Conservation (phyloP, 2,888 invertebrate species). For the Pristionchus exspectatus region DNA sequence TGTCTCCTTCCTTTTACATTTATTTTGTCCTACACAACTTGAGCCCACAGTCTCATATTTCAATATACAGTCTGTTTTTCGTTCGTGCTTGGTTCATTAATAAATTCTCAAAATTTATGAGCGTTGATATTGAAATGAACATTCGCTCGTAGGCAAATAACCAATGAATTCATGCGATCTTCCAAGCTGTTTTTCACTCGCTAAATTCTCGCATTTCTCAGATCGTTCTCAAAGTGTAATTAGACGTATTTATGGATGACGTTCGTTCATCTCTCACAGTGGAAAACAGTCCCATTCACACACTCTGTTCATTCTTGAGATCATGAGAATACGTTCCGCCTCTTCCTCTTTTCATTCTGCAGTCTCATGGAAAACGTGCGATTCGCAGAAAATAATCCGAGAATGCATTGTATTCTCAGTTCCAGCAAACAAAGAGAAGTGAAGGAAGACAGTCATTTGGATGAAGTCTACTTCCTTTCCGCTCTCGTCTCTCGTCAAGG, state of each 20-base stretch:
- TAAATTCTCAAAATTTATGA: not conserved
- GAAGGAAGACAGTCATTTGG: not conserved
- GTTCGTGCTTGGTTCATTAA: not conserved
- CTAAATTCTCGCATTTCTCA: not conserved
- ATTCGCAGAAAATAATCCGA: not conserved
- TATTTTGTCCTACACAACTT: too few relatives aligned
- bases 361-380: not conserved
- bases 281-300: not conserved
- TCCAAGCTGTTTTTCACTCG: not conserved
- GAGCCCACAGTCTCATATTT: not conserved
- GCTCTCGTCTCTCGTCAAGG: not conserved
- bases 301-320: not conserved
- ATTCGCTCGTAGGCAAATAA: not conserved
- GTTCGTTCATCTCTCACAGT: not conserved
- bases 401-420: not conserved
- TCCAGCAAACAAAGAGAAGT: not conserved
- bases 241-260: not conserved
- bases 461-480: not conserved
- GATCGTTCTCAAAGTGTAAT: not conserved
- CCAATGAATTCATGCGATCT: not conserved
- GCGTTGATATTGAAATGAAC: not conserved
- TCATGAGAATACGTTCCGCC: not conserved
- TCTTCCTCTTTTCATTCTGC: not conserved
- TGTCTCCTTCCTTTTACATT: too few relatives aligned
- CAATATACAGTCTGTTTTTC: not conserved